These are phyloP conservation scores for Nycticebus coucang DNA, from an alignment of 2,113 vertebrate species.

Conservation along the genomic window DNA sequence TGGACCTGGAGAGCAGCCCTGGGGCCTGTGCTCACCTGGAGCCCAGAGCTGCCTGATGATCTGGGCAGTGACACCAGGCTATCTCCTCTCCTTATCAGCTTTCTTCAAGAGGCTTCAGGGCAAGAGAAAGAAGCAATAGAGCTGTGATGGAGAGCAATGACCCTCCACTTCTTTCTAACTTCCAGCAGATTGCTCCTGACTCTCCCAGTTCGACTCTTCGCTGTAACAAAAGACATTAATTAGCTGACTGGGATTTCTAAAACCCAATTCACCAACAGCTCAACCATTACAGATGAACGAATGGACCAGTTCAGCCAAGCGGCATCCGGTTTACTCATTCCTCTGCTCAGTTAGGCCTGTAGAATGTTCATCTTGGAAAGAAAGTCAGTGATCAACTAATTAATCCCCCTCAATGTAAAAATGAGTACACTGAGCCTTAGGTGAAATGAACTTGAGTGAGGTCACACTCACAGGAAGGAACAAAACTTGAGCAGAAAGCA, in stretches of 20 bases:
- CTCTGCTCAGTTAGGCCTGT: constrained; percentile 50
- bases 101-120: not conserved
- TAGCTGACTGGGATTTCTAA: constrained; percentile 48
- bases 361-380: constrained; percentile 52
- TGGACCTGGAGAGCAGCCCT: not conserved
- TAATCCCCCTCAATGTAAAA: constrained; percentile 24
- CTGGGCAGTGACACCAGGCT: not conserved
- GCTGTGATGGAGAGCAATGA: not conserved
- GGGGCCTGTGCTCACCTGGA: not conserved
- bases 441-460: not conserved
- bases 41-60: not conserved
- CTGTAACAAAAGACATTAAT: constrained; percentile 46
- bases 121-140: not conserved
- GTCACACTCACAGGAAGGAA: not conserved
- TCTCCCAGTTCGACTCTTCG: not conserved
- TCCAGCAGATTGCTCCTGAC: not conserved
- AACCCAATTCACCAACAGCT: constrained; percentile 39
- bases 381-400: constrained; percentile 56
- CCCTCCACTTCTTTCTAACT: not conserved
- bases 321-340: not conserved
- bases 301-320: constrained; percentile 14
- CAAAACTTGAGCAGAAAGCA: not conserved
- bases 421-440: not conserved
- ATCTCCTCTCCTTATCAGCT: not conserved
- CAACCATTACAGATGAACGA: not conserved